A percentile compares a stretch with the other conserved stretches of the same genome.
These are phyloP conservation scores for Lasioglossum oenotherae DNA, from an alignment of 2,888 invertebrate genomes.

Conservation along the genomic window DNA sequence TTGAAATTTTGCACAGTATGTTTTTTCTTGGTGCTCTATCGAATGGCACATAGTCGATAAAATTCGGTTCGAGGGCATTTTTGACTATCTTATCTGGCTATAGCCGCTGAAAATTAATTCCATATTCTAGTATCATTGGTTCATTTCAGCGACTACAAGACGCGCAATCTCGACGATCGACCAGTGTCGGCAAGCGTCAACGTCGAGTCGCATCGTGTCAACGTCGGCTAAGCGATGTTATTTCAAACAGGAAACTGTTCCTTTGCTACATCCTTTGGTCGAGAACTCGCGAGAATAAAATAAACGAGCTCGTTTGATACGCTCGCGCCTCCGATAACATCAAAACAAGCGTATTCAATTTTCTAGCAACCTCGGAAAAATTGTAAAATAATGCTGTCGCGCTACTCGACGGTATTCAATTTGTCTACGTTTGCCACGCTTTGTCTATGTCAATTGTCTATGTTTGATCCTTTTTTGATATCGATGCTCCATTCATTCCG, in stretches of 20 bases:
- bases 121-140: not conserved
- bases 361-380: not conserved
- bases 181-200: not conserved
- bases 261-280: not conserved
- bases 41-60: no score
- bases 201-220: not conserved
- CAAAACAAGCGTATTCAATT: not conserved
- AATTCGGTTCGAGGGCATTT: no score
- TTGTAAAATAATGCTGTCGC: not conserved
- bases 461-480: no score
- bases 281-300: slow-evolving; percentile 6
- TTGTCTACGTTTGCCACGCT: not conserved
- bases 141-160: not conserved
- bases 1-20: no score
- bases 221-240: slow-evolving; percentile 7
- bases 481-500: no score
- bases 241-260: slow-evolving; percentile 23
- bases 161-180: not conserved
- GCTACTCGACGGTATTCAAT: not conserved
- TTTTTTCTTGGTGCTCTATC: no score
- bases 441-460: no score
- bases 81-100: no score
- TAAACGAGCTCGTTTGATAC: not conserved
- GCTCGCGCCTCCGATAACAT: not conserved
- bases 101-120: not conserved